These are phyloP conservation scores for Dipodomys merriami DNA, from an alignment of 2,113 vertebrate genomes.

Conservation along the genomic window DNA sequence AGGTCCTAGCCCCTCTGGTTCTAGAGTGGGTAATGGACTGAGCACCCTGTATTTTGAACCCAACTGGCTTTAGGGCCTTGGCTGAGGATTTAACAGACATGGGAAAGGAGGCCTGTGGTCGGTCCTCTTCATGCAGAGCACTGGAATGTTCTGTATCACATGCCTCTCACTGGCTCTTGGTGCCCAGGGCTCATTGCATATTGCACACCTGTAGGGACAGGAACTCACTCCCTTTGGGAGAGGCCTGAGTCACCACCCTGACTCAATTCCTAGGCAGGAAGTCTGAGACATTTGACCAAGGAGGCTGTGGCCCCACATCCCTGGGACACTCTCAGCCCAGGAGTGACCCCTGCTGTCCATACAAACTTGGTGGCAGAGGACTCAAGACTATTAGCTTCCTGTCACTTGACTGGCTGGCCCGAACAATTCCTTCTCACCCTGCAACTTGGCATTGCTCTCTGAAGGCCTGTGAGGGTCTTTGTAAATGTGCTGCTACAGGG, in stretches of 20 bases:
- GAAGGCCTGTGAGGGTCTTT: conserved; percentile 25
- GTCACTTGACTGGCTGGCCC: neutral
- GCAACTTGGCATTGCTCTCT: neutral
- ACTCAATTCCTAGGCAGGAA: conserved; percentile 24
- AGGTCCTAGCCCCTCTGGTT: neutral
- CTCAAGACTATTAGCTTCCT: neutral
- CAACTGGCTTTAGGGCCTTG: neutral
- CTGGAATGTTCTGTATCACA: neutral
- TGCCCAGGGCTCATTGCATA: neutral
- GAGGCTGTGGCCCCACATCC: neutral
- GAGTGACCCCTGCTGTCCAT: conserved; percentile 76
- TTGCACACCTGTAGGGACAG: conserved; percentile 7
- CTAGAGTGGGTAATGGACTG: neutral
- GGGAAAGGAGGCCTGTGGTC: neutral
- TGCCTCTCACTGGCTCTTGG: neutral
- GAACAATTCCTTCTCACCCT: neutral
- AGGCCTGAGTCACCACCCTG: neutral
- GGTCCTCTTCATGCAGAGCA: neutral
- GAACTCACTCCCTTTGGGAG: neutral
- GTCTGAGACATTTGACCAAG: conserved; percentile 31
- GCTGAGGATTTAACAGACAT: neutral
- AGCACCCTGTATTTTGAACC: neutral
- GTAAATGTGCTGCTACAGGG: neutral
- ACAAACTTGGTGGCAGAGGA: conserved; percentile 49
- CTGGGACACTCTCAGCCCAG: conserved; percentile 54